Evolutionary conservation across 2,888 invertebrate species (phyloP), one percentile per base, ranked within the genome.

Genomic region (Nysson spinosus): DNA sequence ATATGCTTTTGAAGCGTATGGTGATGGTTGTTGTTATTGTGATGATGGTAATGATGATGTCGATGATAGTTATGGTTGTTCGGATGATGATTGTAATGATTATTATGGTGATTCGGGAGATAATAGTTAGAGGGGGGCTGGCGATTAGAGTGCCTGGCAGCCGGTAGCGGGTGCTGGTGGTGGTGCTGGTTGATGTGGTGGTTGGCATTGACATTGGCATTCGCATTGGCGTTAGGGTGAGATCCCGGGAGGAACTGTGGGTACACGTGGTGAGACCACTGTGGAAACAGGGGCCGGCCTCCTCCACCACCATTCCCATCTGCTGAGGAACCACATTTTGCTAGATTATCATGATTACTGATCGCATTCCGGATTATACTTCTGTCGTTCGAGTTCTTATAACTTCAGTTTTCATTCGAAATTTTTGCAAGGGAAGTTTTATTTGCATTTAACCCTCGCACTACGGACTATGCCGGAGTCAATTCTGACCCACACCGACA

Each of bases 261-360:
- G 89, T 96, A 95, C 86, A 96, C 95, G 90, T 96, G 96, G 90
- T 96, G 96, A 82, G 96, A 96, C 96, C 96, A 96, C 91, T 96
- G 96, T 80, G 96, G 96, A 89, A 96, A 96, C 88, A 96, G 91
- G 83, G 96, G 96, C 87, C 95, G 92, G 85, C 93, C 91, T 88
- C 93, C 86, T 85, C 86, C 87, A 83, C 86, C 86, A 84, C 85
- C 85, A 79, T 80, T 86, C 70, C 86, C 87, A 83, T 87, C 87
- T 82, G 84, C 87, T 85, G 85, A 82, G 85, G 81, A 86, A 85
- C 80, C 83, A 86, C 81, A 84, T 83, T 85, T n/a, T 80, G 77
- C 81, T 71, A 80, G 74, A 71, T 81, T 83, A 81, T 78, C 80
- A 73, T 72, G 67, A 72, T 60, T 70, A 60, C 54, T 51, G 50